A percentile compares a stretch with the other conserved stretches of the same genome.
Conservation (phyloP, 2,888 invertebrate species). For the Myopa testacea region DNA sequence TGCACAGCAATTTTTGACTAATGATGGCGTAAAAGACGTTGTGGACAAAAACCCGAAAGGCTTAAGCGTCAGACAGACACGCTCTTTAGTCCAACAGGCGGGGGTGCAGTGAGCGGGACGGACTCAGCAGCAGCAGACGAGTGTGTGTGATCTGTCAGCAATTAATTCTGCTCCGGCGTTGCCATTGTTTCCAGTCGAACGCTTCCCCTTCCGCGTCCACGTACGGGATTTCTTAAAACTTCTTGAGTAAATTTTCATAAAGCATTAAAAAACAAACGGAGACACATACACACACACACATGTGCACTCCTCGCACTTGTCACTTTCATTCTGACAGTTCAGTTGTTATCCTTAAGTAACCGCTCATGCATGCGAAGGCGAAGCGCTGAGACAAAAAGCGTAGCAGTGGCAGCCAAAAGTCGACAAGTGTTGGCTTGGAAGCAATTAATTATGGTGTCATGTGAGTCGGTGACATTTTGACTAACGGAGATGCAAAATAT, state of each 20-base stretch:
- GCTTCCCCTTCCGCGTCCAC: slow-evolving; percentile 12
- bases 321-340: slow-evolving; percentile 41
- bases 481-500: slow-evolving; percentile 34
- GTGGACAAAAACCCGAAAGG: slow-evolving; percentile 13
- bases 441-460: slow-evolving; percentile 45
- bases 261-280: not conserved
- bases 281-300: slow-evolving; percentile 42
- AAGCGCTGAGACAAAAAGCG: slow-evolving; percentile 23
- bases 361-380: slow-evolving; percentile 43
- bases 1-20: slow-evolving; percentile 44
- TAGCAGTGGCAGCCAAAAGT: slow-evolving; percentile 22
- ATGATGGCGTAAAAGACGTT: slow-evolving; percentile 33
- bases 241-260: slow-evolving; percentile 31
- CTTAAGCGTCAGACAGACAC: slow-evolving; percentile 12
- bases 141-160: slow-evolving; percentile 35
- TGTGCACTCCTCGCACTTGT: slow-evolving; percentile 37
- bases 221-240: slow-evolving; percentile 37
- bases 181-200: slow-evolving; percentile 35
- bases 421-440: slow-evolving; percentile 36
- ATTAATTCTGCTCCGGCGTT: slow-evolving; percentile 32
- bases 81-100: slow-evolving; percentile 11
- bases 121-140: not conserved
- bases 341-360: slow-evolving; percentile 45
- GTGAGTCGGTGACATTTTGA: slow-evolving; percentile 32
- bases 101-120: not conserved